Base-by-base conservation (phyloP, 2,888 invertebrate species). In the Drosophila mimica region DNA sequence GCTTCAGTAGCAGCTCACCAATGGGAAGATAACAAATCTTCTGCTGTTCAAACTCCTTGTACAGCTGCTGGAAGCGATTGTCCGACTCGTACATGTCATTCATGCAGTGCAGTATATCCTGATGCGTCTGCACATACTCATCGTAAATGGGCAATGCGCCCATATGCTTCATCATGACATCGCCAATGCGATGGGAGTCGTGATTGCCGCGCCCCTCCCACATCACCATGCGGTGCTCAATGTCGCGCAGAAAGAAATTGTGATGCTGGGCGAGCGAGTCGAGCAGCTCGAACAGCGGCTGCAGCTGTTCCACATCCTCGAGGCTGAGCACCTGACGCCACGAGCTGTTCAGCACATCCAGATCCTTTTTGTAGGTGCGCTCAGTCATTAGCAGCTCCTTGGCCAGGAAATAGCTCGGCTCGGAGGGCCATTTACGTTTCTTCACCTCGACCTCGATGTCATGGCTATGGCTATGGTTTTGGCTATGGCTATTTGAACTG, bases 361-460 rank as follows among this genome's bases (percentile, higher is more conserved):
- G 94, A 92, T 99, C 99, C 90, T 98, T 97, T 91, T 97, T 97
- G 93, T 98, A 99, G 0, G 99, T 99, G 82, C 98, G 94, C 92
- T 99, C 99, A 0, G 98, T 99, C 97, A 98, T 98, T 63, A 99
- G 94, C 82, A 99, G 94, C 93, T 99, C 99, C 93, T 98, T 98
- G 59, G 97, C 96, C 81, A 98, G 96, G 92, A 96, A 98, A 93
- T 97, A 98, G 25, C 95, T 95, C 89, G 95, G 95, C 87, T 96
- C 96, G 4, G 94, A 94, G 2, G 95, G 95, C 94, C 95, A 95
- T 82, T 95, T 94, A 51, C 92, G 86, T 66, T 92, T 93, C 69
- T 92, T 93, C 8, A 92, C 85, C 71, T 93, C 92, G 13, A 77
- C 93, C 57, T 92, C 92, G 13, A 79, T 84, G 60, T 91, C 87